phyloP scores from a whole-genome alignment of 2,888 invertebrate species.

The Macrophya annulata region DNA sequence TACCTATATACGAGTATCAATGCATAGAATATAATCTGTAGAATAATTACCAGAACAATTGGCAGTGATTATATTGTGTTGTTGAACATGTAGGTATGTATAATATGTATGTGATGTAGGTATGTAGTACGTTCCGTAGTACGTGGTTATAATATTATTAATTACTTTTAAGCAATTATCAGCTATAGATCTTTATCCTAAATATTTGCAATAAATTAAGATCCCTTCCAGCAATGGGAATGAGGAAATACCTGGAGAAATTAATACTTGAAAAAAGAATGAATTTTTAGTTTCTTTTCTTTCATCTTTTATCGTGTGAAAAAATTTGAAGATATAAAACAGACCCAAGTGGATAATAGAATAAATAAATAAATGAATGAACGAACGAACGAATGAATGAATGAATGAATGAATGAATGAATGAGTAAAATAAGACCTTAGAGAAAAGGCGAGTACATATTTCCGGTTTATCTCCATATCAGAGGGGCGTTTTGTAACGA shows the following conservation, averaged over 20 bases:
- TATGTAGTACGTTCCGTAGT: neutral
- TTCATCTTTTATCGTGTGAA: no score
- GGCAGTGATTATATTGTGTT: conserved; percentile 37
- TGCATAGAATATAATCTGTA: neutral
- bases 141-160: conserved; percentile 34
- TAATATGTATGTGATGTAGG: no score
- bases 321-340: neutral
- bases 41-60: conserved; percentile 34
- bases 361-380: neutral
- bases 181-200: neutral
- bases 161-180: conserved; percentile 34
- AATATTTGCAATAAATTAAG: neutral
- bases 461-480: conserved; percentile 20
- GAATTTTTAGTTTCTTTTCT: no score
- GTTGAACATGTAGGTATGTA: no score
- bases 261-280: no score
- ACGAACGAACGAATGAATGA: neutral
- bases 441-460: neutral
- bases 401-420: neutral
- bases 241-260: no score
- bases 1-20: no score
- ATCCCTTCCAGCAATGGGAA: no score
- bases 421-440: neutral
- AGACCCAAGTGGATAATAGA: neutral
- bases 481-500: conserved; percentile 28